Evolutionary conservation across 2,888 invertebrate species (phyloP), one percentile per base, ranked within the genome.

Genomic region (Clostera curtula): DNA sequence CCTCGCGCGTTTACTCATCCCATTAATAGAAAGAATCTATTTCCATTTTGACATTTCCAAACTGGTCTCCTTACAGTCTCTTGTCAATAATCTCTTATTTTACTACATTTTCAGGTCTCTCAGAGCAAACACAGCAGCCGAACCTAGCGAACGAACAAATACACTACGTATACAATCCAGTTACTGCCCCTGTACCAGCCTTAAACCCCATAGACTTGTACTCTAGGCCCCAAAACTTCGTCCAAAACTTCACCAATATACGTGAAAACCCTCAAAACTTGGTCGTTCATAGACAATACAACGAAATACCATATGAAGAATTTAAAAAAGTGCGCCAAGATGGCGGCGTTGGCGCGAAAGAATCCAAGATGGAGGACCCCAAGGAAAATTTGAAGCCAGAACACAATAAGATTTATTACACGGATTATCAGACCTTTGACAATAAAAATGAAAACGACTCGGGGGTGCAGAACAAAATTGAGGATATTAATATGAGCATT

Each of bases 191-290:
- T 22, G 57, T 77, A 7, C 62, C 72, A 2, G 49, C 67, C 0
- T 13, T 69, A 1, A 69, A 65, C 35, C 39, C 63, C 0, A 44
- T 67, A 40, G 71, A 73, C 16, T 27, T 75, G 1, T 82, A 77
- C 35, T 40, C 70, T 0, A 53, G 76, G 15, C 48, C 56, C 0
- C 74, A 68, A 27, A 71, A 61, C 22, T 80, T 69, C 36, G 36
- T 64, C 1, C 75, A 72, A 36, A 70, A 60, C 26, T 77, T 61
- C 37, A 38, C 51, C 0, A 46, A 53, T 1, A 56, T 50, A 12
- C 45, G 73, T 22, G 77, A 79, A 13, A 76, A 80, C 12, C 80
- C 83, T 0, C 79, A 82, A 40, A 83, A 83, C 23, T 43, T 83
- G 47, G 79, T 82, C 2, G 39, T 82, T 0, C 68, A 77, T 14